Percentiles rank a stretch among this genome's conserved stretches.
These are phyloP conservation scores for Aptenodytes forsteri DNA, from an alignment of 2,113 vertebrate genomes.

Conservation along the genomic window DNA sequence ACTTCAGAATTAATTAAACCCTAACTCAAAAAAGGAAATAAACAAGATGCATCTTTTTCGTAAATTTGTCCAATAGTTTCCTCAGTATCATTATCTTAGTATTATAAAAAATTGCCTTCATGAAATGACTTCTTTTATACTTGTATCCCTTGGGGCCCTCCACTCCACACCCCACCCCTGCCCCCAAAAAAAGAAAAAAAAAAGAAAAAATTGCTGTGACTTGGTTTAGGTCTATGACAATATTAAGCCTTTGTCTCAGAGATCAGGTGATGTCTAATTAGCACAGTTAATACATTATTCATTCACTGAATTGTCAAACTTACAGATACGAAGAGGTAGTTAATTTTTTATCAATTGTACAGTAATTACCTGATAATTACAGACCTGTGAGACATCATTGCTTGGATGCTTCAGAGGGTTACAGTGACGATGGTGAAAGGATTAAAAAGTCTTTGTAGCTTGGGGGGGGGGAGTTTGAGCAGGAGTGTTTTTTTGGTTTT, in stretches of 20 bases:
- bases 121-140: neutral
- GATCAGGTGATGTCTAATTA: neutral
- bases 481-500: neutral
- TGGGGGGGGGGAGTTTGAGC: neutral
- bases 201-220: neutral
- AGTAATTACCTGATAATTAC: neutral
- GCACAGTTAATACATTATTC: neutral
- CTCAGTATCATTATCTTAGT: neutral
- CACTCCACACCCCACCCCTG: no score
- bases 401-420: neutral
- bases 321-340: neutral
- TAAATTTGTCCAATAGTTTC: neutral
- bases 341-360: neutral
- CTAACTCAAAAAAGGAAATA: neutral
- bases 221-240: neutral
- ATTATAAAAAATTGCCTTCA: neutral
- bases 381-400: neutral
- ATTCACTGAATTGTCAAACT: neutral
- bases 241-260: neutral
- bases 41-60: neutral
- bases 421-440: neutral
- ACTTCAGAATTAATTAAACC: neutral
- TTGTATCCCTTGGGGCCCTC: neutral
- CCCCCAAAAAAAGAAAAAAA: no score
- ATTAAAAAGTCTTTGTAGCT: neutral